A percentile compares a stretch with the other conserved stretches of the same genome.
phyloP scores from a whole-genome alignment of 1,140 invertebrate species.

The Pantala flavescens region DNA sequence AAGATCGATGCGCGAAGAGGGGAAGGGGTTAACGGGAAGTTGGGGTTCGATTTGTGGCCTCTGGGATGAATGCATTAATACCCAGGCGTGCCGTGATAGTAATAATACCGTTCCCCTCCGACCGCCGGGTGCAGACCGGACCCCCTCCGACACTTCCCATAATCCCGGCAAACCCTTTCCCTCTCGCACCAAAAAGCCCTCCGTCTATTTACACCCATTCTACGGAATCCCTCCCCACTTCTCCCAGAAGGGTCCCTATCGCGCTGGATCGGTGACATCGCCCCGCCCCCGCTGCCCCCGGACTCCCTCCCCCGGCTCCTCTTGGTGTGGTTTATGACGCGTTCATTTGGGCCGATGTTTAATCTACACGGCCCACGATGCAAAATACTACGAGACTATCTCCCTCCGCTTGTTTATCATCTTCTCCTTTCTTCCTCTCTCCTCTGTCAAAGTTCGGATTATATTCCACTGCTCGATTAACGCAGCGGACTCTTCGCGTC shows the following conservation, averaged over 20 bases:
- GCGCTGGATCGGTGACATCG: background rate
- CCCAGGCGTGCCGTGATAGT: slow-evolving; percentile 6
- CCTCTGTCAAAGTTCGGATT: background rate
- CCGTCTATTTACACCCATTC: background rate
- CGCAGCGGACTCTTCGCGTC: too few relatives aligned
- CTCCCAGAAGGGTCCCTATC: background rate
- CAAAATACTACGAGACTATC: slow-evolving; percentile 9
- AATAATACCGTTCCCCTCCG: background rate
- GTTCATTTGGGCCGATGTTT: slow-evolving; percentile 8
- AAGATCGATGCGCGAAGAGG: background rate
- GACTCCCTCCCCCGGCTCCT: background rate
- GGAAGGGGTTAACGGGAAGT: background rate
- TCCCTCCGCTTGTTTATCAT: background rate
- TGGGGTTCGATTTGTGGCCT: background rate
- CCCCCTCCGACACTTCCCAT: background rate
- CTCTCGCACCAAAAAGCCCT: background rate
- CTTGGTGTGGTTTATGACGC: background rate
- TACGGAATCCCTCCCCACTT: background rate
- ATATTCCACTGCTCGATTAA: background rate
- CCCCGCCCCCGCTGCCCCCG: background rate
- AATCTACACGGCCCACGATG: slow-evolving; percentile 3
- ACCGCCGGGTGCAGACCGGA: background rate
- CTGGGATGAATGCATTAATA: slow-evolving; percentile 6
- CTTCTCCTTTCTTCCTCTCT: background rate
- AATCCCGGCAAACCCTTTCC: background rate